phyloP scores from a whole-genome alignment of 2,113 vertebrate species.

The Erinaceus europaeus region DNA sequence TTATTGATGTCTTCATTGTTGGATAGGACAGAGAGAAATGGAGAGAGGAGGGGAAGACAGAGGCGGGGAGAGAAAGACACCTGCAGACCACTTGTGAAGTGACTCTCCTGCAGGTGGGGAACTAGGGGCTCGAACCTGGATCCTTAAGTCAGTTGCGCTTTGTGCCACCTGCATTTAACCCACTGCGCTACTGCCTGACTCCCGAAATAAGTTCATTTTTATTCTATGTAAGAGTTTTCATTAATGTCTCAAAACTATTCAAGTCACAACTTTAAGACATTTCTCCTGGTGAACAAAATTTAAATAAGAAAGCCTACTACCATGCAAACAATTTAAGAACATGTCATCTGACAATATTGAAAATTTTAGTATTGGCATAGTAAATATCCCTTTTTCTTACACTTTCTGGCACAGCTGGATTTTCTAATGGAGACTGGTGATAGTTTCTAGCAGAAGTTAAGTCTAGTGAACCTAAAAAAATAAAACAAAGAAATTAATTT shows the following conservation, averaged over 20 bases:
- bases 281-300: background rate
- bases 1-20: too few species aligned
- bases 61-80: too few species aligned
- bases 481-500: slow-evolving; percentile 37
- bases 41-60: too few species aligned
- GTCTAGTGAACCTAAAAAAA: slow-evolving; percentile 61
- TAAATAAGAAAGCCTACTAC: background rate
- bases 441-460: slow-evolving; percentile 41
- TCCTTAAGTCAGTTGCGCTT: too few species aligned
- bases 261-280: background rate
- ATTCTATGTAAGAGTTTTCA: background rate
- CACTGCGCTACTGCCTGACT: too few species aligned
- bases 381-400: slow-evolving; percentile 70
- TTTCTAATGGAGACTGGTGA: slow-evolving; percentile 38
- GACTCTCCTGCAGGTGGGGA: too few species aligned
- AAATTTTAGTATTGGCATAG: slow-evolving; percentile 10
- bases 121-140: too few species aligned
- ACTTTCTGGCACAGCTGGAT: slow-evolving; percentile 36
- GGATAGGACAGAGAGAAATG: too few species aligned
- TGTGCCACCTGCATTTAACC: too few species aligned
- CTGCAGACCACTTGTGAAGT: too few species aligned
- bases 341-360: background rate
- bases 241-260: slow-evolving; percentile 10
- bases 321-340: slow-evolving; percentile 33
- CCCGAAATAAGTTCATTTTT: too few species aligned